Evolutionary conservation across 2,113 vertebrate genomes (phyloP), one percentile per base, ranked within the genome.

Genomic region (Pangasianodon hypophthalmus): DNA sequence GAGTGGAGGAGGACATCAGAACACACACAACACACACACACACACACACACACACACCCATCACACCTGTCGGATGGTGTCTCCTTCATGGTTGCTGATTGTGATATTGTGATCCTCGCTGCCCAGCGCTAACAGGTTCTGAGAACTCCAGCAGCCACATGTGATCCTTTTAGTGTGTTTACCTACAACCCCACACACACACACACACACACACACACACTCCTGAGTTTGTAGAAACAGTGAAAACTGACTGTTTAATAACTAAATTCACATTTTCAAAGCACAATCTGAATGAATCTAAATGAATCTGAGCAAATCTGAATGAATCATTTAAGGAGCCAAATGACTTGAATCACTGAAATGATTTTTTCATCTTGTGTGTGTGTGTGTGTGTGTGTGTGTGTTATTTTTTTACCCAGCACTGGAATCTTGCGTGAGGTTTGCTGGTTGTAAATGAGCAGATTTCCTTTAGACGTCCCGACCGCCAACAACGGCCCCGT

Each of bases 341-440:
- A 81, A 81, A 52, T 81, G 79, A 81, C 24, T 81, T 16, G 6
- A 7, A 8, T 82, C 16, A 56, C 19, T 21, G 8, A 32, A 81
- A 56, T 21, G 6, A 82, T 3, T 32, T 9, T 56, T 84, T 60
- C 2, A 60, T 84, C 50, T 37, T 46, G 56, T 62, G 96, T 37
- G 58, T 80, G 77, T 86, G 50, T 71, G 32, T 81, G 95, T 71
- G 48, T 56, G 56, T 62, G 95, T 84, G 80, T 75, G 88, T 67
- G 37, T 87, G 29, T 85, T n/a, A 73, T 10, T 81, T 84, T 41
- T 85, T 21, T 81, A 99, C 98, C 98, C 86, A 98, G 95, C 24
- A 99, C 94, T 90, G 98, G 97, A 93, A 99, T 97, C 95, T 98
- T 99, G 94, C 98, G 97, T 92, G 98, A 99, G 9, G 98, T 99